These are phyloP conservation scores for Apis cerana DNA, from an alignment of 1,140 invertebrate genomes.

Conservation along the genomic window DNA sequence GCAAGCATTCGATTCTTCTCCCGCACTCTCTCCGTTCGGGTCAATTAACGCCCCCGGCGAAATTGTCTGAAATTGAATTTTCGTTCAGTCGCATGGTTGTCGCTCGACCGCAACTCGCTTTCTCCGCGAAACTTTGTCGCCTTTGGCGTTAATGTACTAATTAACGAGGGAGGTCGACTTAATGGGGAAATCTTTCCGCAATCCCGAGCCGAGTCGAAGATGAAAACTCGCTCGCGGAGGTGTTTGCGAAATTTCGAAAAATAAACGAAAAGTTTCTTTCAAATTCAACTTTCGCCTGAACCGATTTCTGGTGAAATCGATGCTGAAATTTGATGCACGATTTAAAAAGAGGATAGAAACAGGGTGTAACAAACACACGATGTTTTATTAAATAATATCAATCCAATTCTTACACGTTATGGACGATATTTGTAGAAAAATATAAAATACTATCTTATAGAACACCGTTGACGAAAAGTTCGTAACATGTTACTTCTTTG, in stretches of 20 bases:
- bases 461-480: neutral
- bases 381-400: constrained; percentile 4
- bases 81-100: constrained; percentile 16
- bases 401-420: neutral
- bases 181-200: neutral
- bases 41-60: constrained; percentile 57
- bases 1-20: constrained; percentile 3
- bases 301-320: too few species aligned
- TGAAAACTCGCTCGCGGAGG: neutral
- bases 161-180: neutral
- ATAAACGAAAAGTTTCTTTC: too few species aligned
- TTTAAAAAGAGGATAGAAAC: too few species aligned
- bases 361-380: too few species aligned
- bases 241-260: neutral
- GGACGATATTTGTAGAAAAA: neutral
- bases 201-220: neutral
- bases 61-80: constrained; percentile 63
- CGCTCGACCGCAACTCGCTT: neutral
- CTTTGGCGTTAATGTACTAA: neutral
- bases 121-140: constrained; percentile 6
- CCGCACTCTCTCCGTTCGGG: neutral
- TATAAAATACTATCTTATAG: neutral
- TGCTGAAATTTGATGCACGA: too few species aligned
- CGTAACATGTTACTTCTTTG: too few species aligned
- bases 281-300: too few species aligned